phyloP scores from a whole-genome alignment of 2,113 vertebrate genomes.

The Pheucticus melanocephalus region DNA sequence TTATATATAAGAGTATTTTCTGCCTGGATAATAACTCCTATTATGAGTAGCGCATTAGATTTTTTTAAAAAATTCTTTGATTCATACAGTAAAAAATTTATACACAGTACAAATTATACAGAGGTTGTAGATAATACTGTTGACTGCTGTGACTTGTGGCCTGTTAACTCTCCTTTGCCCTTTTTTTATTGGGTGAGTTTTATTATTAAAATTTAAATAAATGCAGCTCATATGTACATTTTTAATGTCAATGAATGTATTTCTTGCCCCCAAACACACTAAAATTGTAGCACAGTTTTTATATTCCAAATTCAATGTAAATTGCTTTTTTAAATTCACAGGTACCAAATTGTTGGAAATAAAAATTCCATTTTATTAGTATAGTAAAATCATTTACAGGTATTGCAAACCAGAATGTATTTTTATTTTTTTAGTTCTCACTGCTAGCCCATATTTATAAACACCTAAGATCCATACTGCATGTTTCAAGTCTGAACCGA shows the following conservation, averaged over 20 bases:
- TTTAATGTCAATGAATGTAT: not conserved
- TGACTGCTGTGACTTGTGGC: conserved; percentile 11
- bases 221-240: not conserved
- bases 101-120: not conserved
- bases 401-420: not conserved
- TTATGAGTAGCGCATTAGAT: not conserved
- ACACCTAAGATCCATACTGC: not conserved
- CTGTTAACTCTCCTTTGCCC: not conserved
- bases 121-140: not conserved
- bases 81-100: not conserved
- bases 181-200: not conserved
- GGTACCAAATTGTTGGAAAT: not conserved
- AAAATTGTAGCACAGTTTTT: not conserved
- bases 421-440: not conserved
- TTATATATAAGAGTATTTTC: not conserved
- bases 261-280: accelerated
- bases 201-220: not conserved
- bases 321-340: not conserved
- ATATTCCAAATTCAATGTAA: not conserved
- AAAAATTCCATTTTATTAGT: not conserved
- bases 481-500: conserved; percentile 4
- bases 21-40: not conserved
- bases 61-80: not conserved
- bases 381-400: not conserved
- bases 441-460: not conserved